A percentile compares a stretch with the other conserved stretches of the same genome.
Evolutionary conservation across 2,888 invertebrate genomes (phyloP).

Genomic region (Hydraecia micacea): DNA sequence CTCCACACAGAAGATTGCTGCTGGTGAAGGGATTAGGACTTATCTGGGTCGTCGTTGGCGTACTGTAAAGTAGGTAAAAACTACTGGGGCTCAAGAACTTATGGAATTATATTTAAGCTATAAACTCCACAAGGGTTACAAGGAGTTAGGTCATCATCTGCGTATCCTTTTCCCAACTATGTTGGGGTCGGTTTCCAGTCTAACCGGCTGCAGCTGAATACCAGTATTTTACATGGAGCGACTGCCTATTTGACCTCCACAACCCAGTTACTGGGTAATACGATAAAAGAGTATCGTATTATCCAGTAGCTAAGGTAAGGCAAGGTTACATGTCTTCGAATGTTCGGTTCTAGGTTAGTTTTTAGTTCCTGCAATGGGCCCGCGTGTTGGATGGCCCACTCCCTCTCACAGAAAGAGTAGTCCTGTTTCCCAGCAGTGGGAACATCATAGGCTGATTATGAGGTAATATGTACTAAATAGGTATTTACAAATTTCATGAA

Average conservation of each 20-base stretch:
- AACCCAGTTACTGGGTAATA: too few species aligned
- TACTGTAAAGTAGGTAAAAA: slow-evolving; percentile 6
- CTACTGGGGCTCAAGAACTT: neutral
- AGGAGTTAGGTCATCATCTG: too few species aligned
- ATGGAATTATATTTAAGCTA: neutral
- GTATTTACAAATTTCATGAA: neutral
- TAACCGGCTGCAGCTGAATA: too few species aligned
- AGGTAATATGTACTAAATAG: neutral
- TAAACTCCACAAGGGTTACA: neutral
- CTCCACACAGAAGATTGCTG: neutral
- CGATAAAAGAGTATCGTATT: too few species aligned
- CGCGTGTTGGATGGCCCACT: neutral
- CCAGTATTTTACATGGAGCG: too few species aligned
- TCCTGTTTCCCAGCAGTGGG: neutral
- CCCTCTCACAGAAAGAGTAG: neutral
- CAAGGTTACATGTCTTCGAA: neutral
- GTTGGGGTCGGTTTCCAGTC: too few species aligned
- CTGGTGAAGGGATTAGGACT: neutral
- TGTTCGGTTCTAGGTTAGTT: neutral
- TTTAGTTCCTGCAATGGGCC: neutral
- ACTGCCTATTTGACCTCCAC: too few species aligned
- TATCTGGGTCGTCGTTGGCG: slow-evolving; percentile 1
- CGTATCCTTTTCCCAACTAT: too few species aligned
- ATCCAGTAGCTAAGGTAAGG: too few species aligned
- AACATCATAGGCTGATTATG: neutral